Evolutionary conservation across 2,888 invertebrate species (phyloP), one percentile per base, ranked within the genome.

Genomic region (Drosophila suboccidentalis): DNA sequence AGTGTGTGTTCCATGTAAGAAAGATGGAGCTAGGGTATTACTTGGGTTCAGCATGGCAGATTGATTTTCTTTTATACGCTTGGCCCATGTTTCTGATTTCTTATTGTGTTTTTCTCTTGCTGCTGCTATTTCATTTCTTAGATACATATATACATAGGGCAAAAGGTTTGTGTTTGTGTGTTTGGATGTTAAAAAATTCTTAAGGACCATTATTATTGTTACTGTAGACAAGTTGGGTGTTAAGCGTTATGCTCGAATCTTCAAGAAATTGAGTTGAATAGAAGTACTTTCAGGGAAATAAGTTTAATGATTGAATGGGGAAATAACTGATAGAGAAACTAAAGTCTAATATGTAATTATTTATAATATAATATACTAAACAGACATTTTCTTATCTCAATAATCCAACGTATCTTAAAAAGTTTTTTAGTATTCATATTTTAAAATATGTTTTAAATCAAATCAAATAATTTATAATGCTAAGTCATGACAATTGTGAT

Each of bases 51-150:
- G 51, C 62, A 59, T 55, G 57, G 73, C 69, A 89, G 91, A 90
- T 91, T 91, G 91, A 90, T 91, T 91, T 91, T 89, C 89, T 87
- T 91, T 87, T 89, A 85, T 91, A 89, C 82, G 88, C 75, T 82
- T 82, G 67, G 66, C 73, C 80, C 78, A 78, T 81, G 69, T 78
- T 78, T 84, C 75, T 74, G 76, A 76, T 86, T 73, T 55, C 76
- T 82, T 82, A 71, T 82, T 79, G 70, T 78, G 68, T 64, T 72
- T 66, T 69, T 66, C 66, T 59, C 54, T 64, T 55, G 57, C 63
- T 63, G 62, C 58, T 60, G 44, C 50, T 61, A 60, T 79, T 55
- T 57, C 36, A 34, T 58, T 64, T 50, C 11, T 6, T 53, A 26
- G 15, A 43, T 19, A 17, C 10, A 41, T 44, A n/a, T 34, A 19